Evolutionary conservation across 37 sponge, comb jelly and placozoan species (phyloP).

Genomic region (Bolinopsis microptera): DNA sequence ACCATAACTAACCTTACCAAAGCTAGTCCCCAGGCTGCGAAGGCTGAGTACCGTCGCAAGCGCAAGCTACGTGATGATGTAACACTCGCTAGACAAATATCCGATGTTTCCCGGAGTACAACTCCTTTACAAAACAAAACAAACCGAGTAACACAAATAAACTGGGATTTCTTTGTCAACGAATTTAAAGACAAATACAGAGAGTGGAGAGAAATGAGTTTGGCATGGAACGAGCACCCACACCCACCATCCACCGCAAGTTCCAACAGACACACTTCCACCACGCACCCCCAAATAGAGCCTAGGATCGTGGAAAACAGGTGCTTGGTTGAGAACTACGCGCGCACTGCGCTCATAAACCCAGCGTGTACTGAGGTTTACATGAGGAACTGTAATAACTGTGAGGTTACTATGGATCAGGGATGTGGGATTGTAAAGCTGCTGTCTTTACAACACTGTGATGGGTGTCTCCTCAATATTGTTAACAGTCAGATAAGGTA

Average conservation of each 20-base stretch:
- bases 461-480: background rate
- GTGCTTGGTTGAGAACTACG: background rate
- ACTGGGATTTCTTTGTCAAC: background rate
- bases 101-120: background rate
- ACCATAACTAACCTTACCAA: background rate
- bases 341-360: background rate
- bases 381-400: background rate
- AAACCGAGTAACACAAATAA: background rate
- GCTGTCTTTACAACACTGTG: slow-evolving; percentile 1
- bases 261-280: background rate
- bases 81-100: slow-evolving; percentile 11
- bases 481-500: background rate
- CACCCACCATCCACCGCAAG: background rate
- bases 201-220: background rate
- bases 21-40: background rate
- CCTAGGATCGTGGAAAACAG: background rate
- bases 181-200: background rate
- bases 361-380: background rate
- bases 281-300: background rate
- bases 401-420: background rate
- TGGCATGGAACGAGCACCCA: background rate
- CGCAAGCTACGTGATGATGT: slow-evolving; percentile 29
- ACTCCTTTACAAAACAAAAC: background rate
- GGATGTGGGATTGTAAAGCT: background rate
- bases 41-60: slow-evolving; percentile 15